A percentile compares a stretch with the other conserved stretches of the same genome.
Conservation (phyloP, 2,888 invertebrate species). For the Chrysotoxum bicinctum region DNA sequence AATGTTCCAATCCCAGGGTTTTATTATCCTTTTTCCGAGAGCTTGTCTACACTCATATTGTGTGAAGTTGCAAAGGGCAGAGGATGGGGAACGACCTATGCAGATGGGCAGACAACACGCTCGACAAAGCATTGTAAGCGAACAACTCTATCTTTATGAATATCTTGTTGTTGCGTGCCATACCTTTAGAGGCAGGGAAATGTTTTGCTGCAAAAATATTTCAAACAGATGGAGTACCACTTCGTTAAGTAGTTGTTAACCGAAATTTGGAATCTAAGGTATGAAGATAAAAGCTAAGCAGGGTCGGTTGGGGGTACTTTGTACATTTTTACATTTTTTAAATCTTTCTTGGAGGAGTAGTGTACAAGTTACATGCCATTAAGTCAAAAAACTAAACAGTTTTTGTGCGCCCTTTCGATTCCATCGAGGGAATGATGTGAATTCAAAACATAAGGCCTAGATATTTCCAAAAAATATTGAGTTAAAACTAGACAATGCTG, state of each 20-base stretch:
- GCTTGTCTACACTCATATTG: conserved; percentile 31
- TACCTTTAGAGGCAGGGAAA: not conserved
- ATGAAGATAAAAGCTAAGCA: conserved; percentile 6
- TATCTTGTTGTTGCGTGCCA: conserved; percentile 40
- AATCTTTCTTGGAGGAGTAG: not conserved
- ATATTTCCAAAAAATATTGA: not conserved
- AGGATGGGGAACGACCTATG: not conserved
- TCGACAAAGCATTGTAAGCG: conserved; percentile 45
- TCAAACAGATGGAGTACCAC: conserved; percentile 17
- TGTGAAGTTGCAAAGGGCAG: not conserved
- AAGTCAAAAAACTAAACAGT: not conserved
- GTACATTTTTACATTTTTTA: no score
- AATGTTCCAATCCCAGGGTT: conserved; percentile 68
- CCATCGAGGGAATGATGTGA: not conserved
- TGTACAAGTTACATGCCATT: not conserved
- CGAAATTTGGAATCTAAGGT: conserved; percentile 13
- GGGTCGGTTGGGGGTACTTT: not conserved
- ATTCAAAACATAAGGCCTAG: not conserved
- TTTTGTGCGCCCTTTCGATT: not conserved
- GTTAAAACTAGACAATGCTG: no score
- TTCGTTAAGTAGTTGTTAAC: conserved; percentile 59
- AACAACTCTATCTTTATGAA: conserved; percentile 53
- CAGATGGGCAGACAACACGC: conserved; percentile 6
- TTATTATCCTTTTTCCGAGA: conserved; percentile 60
- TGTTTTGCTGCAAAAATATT: not conserved